phyloP scores from a whole-genome alignment of 2,888 invertebrate genomes.

The Apoda limacodes region DNA sequence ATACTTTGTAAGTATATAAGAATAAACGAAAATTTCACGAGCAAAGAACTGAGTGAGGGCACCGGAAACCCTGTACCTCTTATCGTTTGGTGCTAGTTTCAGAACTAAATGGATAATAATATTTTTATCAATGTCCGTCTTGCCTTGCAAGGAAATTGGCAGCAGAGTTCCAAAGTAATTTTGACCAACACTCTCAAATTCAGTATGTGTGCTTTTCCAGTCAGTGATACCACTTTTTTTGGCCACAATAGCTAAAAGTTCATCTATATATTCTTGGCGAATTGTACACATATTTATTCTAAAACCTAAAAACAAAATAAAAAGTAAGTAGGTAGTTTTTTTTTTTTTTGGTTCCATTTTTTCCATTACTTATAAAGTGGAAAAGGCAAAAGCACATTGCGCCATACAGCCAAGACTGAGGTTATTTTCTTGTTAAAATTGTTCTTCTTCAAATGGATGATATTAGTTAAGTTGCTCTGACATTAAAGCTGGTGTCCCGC shows the following conservation, averaged over 20 bases:
- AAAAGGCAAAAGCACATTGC: too few species aligned
- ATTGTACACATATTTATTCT: too few species aligned
- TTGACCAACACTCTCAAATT: conserved; percentile 42
- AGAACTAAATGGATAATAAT: conserved; percentile 33
- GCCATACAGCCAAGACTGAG: too few species aligned
- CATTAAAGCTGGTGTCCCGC: too few species aligned
- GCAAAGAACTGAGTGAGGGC: conserved; percentile 46
- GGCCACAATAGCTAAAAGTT: conserved; percentile 18
- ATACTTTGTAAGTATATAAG: conserved; percentile 33
- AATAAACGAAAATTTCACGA: conserved; percentile 48
- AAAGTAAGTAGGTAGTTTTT: too few species aligned
- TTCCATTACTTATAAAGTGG: too few species aligned
- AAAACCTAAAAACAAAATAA: too few species aligned
- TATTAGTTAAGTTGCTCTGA: too few species aligned
- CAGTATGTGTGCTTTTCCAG: conserved; percentile 28
- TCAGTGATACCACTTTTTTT: conserved; percentile 13
- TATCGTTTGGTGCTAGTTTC: conserved; percentile 53
- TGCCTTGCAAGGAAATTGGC: conserved; percentile 35
- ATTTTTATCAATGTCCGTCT: conserved; percentile 18
- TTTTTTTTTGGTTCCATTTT: too few species aligned
- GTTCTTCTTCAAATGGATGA: too few species aligned
- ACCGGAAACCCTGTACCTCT: conserved; percentile 47
- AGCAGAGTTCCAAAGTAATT: conserved; percentile 54
- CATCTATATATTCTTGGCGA: conserved; percentile 17
- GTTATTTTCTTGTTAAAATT: too few species aligned